A percentile compares a stretch with the other conserved stretches of the same genome.
phyloP scores from a whole-genome alignment of 2,113 vertebrate species.

The Galeopterus variegatus region DNA sequence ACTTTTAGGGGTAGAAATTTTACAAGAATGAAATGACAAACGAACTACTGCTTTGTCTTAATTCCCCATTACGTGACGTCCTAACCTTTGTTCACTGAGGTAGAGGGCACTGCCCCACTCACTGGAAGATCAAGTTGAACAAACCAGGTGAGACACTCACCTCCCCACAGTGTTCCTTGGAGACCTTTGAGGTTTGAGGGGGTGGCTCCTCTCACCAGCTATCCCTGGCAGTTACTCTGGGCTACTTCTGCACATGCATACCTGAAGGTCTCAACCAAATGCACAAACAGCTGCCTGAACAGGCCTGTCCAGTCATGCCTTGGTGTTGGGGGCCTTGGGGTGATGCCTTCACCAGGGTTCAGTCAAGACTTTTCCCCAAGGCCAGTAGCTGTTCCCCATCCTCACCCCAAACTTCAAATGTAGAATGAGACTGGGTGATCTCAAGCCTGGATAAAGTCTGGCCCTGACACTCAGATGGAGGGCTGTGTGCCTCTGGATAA shows the following conservation, averaged over 20 bases:
- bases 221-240: neutral
- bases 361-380: neutral
- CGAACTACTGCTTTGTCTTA: constrained; percentile 9
- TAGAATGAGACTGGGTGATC: neutral
- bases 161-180: neutral
- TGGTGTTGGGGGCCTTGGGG: neutral
- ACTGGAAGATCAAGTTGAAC: neutral
- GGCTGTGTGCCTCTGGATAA: constrained; percentile 6
- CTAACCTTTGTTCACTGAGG: neutral
- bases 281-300: neutral
- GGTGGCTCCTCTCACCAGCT: neutral
- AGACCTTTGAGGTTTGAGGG: neutral
- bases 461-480: neutral
- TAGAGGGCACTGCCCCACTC: neutral
- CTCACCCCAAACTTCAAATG: neutral
- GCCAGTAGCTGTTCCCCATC: neutral
- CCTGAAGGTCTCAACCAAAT: neutral
- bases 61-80: neutral
- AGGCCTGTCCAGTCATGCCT: neutral
- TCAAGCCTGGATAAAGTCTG: constrained; percentile 4
- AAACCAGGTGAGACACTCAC: neutral
- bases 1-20: constrained; percentile 44
- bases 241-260: neutral
- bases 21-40: neutral
- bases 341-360: too few species aligned